Evolutionary conservation across 2,797 vertebrate species (phyloP).

Genomic region (Synaphobranchus kaupii): DNA sequence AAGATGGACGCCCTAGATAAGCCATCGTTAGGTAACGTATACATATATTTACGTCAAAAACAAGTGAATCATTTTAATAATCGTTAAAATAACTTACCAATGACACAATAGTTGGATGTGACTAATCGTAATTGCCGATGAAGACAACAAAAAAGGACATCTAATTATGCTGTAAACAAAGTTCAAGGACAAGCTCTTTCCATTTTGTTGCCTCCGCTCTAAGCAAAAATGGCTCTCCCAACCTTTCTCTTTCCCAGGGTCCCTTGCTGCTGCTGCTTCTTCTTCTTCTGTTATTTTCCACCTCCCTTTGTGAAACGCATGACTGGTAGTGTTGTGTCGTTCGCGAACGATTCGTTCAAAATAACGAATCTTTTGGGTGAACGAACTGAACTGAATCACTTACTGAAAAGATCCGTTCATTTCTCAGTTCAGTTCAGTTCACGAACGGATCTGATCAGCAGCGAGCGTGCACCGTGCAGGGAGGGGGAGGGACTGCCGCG

Average conservation of each 20-base stretch:
- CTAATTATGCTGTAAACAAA: neutral
- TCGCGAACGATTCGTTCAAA: too few relatives aligned
- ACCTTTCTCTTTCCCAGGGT: constrained; percentile 34
- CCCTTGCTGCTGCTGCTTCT: neutral
- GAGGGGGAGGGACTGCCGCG: too few relatives aligned
- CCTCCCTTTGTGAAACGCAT: neutral
- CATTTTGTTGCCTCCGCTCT: neutral
- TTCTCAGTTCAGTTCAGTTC: too few relatives aligned
- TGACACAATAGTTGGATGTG: neutral
- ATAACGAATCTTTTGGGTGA: too few relatives aligned
- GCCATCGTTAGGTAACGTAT: neutral
- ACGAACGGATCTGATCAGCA: too few relatives aligned
- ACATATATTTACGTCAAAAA: neutral
- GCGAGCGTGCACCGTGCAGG: too few relatives aligned
- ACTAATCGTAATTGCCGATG: neutral
- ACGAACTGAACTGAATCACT: too few relatives aligned
- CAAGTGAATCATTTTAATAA: neutral
- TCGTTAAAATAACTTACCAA: neutral
- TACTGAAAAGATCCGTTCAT: too few relatives aligned
- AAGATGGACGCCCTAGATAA: neutral
- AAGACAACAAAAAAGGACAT: neutral
- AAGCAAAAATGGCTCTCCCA: constrained; percentile 27
- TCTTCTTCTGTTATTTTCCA: neutral
- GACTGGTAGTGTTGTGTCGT: too few relatives aligned
- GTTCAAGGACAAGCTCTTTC: neutral